Base-by-base conservation (phyloP, 2,797 vertebrate genomes). In the Perodicticus potto region DNA sequence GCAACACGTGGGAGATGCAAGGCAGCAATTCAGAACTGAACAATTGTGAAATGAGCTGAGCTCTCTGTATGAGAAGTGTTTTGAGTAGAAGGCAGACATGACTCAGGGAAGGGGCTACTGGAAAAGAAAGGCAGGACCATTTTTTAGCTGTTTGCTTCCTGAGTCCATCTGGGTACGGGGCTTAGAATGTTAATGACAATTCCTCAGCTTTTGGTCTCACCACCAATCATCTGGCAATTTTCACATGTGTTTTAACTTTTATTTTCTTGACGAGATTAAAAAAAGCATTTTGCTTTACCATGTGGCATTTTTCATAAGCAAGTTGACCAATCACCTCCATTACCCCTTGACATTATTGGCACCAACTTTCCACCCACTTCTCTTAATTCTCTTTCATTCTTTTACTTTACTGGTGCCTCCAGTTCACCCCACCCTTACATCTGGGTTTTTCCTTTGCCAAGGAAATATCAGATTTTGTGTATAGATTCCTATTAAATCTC, bases 181-280 rank as follows among this genome's bases (percentile, higher is more conserved):
- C 55, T 92, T 94, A 76, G 22, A 86, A 82, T 86, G 53, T 53
- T 70, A 12, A 67, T 53, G 69, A 45, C 6, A 93, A 70, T 84
- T 74, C 53, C 34, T 59, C 65, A 95, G 77, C 72, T 89, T 81
- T 95, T 88, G 65, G 63, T 93, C 25, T 91, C 55, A 91, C 4
- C 34, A 57, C 49, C 8, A 2, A 55, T 70, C 29, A 77, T 81
- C 73, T 61, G 73, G 91, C 55, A 53, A 81, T 72, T 93, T 85
- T 81, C 67, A 63, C 2, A 72, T 53, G 34, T 43, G 8, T 53
- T 55, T 83, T 69, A 49, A 82, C 65, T 81, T 67, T 74, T 43
- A 10, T 34, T 67, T 89, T 90, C 85, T 82, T 73, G 55, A 40
- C 20, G 77, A 83, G 87, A 23, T 13, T 84, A 91, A 37, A 89